These are phyloP conservation scores for Drosophila prolongata DNA, from an alignment of 2,888 invertebrate species.

Conservation along the genomic window DNA sequence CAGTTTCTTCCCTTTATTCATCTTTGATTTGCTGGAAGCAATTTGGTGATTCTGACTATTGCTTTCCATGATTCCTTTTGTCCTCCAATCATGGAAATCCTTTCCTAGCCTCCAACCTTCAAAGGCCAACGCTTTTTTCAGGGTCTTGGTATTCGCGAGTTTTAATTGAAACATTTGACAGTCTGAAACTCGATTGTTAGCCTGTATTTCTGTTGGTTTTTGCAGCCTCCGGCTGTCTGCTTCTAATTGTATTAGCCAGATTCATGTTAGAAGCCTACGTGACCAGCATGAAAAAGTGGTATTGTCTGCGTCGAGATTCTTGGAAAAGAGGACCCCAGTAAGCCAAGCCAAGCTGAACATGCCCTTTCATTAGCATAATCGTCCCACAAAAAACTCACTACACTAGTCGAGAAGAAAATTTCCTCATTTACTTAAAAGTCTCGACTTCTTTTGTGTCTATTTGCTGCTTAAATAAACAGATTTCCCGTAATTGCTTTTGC, in stretches of 20 bases:
- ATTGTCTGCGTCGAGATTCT: background rate
- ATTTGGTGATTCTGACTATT: constrained; percentile 25
- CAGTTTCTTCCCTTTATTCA: constrained; percentile 19
- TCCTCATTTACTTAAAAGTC: constrained; percentile 43
- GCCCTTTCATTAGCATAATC: constrained; percentile 72
- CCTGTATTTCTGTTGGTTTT: constrained; percentile 8
- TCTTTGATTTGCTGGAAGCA: constrained; percentile 32
- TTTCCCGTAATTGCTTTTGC: constrained; percentile 70
- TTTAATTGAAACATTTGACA: constrained; percentile 70
- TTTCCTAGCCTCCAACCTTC: background rate
- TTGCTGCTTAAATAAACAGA: constrained; percentile 64
- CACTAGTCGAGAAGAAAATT: background rate
- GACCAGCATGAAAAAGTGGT: constrained; percentile 54
- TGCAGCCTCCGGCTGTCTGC: constrained; percentile 14
- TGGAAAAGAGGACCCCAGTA: constrained; percentile 3
- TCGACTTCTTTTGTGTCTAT: constrained; percentile 51
- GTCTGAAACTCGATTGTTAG: constrained; percentile 10
- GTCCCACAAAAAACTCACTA: constrained; percentile 34
- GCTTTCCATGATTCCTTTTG: background rate
- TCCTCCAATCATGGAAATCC: constrained; percentile 14
- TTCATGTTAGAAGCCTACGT: constrained; percentile 54
- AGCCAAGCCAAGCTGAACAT: constrained; percentile 53
- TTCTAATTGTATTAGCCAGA: constrained; percentile 66
- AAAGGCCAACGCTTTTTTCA: constrained; percentile 10
- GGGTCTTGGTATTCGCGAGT: constrained; percentile 23